Evolutionary conservation across 2,888 invertebrate genomes (phyloP).

Genomic region (Atrina japonica): DNA sequence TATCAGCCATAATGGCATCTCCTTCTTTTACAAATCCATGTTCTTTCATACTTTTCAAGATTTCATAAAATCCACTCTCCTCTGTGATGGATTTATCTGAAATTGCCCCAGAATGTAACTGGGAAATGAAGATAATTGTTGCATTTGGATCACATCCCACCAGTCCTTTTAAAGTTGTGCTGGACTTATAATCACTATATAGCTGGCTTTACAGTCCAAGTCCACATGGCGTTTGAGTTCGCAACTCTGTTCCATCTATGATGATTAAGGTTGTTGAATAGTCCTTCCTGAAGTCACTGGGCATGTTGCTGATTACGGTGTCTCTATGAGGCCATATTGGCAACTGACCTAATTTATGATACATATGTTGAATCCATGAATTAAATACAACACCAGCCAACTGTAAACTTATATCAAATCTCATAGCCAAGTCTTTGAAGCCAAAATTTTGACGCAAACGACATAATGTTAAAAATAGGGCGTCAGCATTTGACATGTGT

Average conservation of each 20-base stretch:
- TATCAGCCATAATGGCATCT: conserved; percentile 24
- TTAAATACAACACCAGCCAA: conserved; percentile 40
- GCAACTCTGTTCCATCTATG: conserved; percentile 48
- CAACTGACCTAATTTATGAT: conserved; percentile 38
- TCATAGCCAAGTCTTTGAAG: conserved; percentile 39
- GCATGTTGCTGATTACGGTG: conserved; percentile 39
- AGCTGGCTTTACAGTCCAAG: conserved; percentile 37
- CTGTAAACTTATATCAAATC: conserved; percentile 37
- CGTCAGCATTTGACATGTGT: conserved; percentile 34
- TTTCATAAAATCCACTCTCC: conserved; percentile 21
- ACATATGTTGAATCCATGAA: conserved; percentile 49
- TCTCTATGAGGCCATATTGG: conserved; percentile 45
- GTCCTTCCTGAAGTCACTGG: conserved; percentile 37
- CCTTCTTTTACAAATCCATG: conserved; percentile 12
- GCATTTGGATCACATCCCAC: conserved; percentile 35
- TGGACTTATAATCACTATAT: conserved; percentile 26
- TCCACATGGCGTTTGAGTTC: conserved; percentile 38
- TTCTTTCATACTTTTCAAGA: neutral
- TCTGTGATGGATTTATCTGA: conserved; percentile 24
- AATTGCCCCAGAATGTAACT: conserved; percentile 32
- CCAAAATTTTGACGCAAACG: conserved; percentile 38
- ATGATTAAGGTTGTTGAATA: conserved; percentile 45
- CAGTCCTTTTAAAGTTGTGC: conserved; percentile 31
- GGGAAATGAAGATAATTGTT: conserved; percentile 26
- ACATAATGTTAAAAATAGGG: conserved; percentile 34